Conservation (phyloP, 2,888 invertebrate genomes). For the Euzetes globulus region DNA sequence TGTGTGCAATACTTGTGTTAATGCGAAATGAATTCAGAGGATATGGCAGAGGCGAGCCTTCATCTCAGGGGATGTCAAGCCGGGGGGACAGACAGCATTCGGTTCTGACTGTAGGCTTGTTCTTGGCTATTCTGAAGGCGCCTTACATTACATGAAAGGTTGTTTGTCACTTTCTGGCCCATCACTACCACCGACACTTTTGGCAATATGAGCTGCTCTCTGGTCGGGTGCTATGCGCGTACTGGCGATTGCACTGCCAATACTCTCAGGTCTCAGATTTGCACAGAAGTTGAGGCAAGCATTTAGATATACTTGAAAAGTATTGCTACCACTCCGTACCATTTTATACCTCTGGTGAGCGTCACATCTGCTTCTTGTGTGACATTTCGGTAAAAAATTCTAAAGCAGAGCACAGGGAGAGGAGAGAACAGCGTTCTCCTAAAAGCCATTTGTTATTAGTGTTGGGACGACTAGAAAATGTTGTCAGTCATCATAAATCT, state of each 20-base stretch:
- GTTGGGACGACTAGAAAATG: background rate
- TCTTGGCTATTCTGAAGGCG: background rate
- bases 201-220: background rate
- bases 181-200: background rate
- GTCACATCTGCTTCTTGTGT: conserved; percentile 13
- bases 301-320: background rate
- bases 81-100: background rate
- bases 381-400: background rate
- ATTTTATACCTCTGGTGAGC: background rate
- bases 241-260: too few relatives aligned
- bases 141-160: conserved; percentile 9
- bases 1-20: conserved; percentile 10
- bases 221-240: too few relatives aligned
- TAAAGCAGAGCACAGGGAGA: background rate
- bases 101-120: background rate
- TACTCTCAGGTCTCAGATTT: background rate
- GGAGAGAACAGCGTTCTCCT: background rate
- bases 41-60: background rate
- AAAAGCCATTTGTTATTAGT: background rate
- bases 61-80: background rate
- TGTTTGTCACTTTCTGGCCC: conserved; percentile 10
- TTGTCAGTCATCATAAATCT: conserved; percentile 22
- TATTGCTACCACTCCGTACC: background rate
- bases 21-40: conserved; percentile 18
- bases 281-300: background rate